Conservation (phyloP, 2,888 invertebrate species). For the Yponomeuta evonymella region DNA sequence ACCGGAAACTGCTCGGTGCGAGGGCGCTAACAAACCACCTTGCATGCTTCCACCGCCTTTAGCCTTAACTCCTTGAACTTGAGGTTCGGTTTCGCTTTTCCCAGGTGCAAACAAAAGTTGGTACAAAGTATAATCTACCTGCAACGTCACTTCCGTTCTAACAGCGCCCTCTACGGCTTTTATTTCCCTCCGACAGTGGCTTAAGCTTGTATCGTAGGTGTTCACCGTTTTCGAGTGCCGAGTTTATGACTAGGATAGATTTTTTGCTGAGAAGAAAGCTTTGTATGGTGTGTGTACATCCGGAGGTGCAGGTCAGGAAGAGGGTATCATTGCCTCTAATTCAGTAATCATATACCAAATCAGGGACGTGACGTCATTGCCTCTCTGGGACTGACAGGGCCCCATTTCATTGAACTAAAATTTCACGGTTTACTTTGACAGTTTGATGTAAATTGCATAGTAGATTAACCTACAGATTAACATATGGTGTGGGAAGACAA, state of each 20-base stretch:
- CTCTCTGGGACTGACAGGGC: no score
- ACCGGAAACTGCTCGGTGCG: constrained; percentile 63
- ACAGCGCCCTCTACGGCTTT: constrained; percentile 31
- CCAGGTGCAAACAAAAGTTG: constrained; percentile 19
- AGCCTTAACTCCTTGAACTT: not conserved
- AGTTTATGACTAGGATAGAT: not conserved
- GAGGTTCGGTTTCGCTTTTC: not conserved
- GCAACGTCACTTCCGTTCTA: constrained; percentile 66
- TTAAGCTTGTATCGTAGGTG: constrained; percentile 11
- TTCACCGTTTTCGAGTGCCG: constrained; percentile 7
- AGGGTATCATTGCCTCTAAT: no score
- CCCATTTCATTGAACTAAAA: no score
- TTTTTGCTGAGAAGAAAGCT: not conserved
- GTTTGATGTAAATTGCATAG: no score
- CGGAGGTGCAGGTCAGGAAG: not conserved
- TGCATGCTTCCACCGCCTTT: not conserved
- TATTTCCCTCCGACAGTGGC: constrained; percentile 23
- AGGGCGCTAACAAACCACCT: constrained; percentile 32
- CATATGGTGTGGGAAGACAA: no score
- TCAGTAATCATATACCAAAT: no score
- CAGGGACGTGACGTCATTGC: no score
- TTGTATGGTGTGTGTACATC: not conserved
- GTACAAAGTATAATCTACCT: constrained; percentile 63
- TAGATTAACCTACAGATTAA: no score
- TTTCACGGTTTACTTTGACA: no score